A percentile compares a stretch with the other conserved stretches of the same genome.
Evolutionary conservation across 2,888 invertebrate genomes (phyloP).

Genomic region (Priocnemis perturbator): DNA sequence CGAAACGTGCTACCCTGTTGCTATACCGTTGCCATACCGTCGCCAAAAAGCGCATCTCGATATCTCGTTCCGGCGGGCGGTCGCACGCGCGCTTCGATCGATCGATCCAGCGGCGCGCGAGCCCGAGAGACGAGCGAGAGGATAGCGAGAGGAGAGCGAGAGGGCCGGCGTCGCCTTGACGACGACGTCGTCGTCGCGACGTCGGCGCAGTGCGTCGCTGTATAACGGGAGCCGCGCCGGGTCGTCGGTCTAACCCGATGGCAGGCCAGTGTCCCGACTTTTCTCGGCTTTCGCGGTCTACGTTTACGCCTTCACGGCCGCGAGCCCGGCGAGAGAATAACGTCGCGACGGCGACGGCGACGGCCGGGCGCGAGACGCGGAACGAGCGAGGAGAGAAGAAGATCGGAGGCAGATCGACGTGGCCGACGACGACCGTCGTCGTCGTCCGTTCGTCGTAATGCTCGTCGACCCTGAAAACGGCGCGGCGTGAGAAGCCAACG

Average conservation of each 20-base stretch:
- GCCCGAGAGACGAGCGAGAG: conserved; percentile 2
- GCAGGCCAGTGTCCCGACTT: conserved; percentile 56
- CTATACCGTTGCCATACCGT: too few species aligned
- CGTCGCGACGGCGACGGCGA: conserved; percentile 32
- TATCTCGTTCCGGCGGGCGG: background rate
- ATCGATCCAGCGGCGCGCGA: conserved; percentile 39
- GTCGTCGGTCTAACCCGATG: conserved; percentile 55
- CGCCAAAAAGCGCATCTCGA: background rate
- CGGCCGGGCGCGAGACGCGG: too few species aligned
- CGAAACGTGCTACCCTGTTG: too few species aligned
- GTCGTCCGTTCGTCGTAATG: conserved; percentile 12
- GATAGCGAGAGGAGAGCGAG: conserved; percentile 31
- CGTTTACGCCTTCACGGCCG: conserved; percentile 24
- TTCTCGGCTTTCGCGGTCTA: conserved; percentile 56
- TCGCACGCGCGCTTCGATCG: conserved; percentile 26
- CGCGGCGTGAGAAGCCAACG: conserved; percentile 50
- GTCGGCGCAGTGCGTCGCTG: conserved; percentile 68
- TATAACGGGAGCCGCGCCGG: conserved; percentile 51
- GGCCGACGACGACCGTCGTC: conserved; percentile 7
- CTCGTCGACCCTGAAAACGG: conserved; percentile 26
- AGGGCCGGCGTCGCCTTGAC: conserved; percentile 82
- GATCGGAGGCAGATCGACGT: too few species aligned
- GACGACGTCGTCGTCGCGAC: conserved; percentile 77
- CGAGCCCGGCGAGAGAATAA: conserved; percentile 12
- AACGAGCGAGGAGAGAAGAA: background rate